Evolutionary conservation across 1,140 invertebrate genomes (phyloP).

Genomic region (Hermetia illucens): DNA sequence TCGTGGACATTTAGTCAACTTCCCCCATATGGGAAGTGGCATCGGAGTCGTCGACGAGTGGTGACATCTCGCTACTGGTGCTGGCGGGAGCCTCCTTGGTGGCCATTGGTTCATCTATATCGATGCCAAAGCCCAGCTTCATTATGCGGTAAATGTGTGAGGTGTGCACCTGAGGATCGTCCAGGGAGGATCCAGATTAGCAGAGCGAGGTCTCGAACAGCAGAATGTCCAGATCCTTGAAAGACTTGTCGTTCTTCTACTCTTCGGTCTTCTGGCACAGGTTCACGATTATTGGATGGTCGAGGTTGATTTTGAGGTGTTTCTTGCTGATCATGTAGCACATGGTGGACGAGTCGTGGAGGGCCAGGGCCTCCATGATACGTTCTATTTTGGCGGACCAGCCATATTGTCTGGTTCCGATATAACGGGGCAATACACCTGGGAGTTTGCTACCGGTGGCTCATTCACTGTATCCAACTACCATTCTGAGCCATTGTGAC

Average conservation of each 20-base stretch:
- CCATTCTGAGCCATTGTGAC: too few relatives aligned
- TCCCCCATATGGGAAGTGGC: constrained; percentile 93
- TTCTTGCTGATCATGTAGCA: constrained; percentile 96
- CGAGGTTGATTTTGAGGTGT: constrained; percentile 90
- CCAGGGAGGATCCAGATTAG: constrained; percentile 76
- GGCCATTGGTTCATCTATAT: constrained; percentile 72
- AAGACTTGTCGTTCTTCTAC: constrained; percentile 91
- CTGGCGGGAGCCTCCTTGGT: constrained; percentile 43
- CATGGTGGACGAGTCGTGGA: constrained; percentile 87
- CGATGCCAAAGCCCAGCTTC: constrained; percentile 89
- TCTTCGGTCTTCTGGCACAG: constrained; percentile 74
- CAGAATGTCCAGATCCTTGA: constrained; percentile 78
- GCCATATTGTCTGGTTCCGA: constrained; percentile 91
- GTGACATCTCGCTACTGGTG: constrained; percentile 44
- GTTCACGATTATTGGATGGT: constrained; percentile 82
- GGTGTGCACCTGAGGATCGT: constrained; percentile 69
- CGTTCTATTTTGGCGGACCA: constrained; percentile 98
- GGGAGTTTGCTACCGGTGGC: too few relatives aligned
- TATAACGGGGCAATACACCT: constrained; percentile 95
- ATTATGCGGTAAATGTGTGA: constrained; percentile 82
- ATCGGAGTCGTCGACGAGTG: constrained; percentile 68
- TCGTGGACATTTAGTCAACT: constrained; percentile 88
- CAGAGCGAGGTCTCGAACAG: constrained; percentile 76
- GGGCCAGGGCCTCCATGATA: constrained; percentile 93
- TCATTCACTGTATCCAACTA: too few relatives aligned